phyloP scores from a whole-genome alignment of 2,888 invertebrate genomes.

The Cryptus viduatorius region DNA sequence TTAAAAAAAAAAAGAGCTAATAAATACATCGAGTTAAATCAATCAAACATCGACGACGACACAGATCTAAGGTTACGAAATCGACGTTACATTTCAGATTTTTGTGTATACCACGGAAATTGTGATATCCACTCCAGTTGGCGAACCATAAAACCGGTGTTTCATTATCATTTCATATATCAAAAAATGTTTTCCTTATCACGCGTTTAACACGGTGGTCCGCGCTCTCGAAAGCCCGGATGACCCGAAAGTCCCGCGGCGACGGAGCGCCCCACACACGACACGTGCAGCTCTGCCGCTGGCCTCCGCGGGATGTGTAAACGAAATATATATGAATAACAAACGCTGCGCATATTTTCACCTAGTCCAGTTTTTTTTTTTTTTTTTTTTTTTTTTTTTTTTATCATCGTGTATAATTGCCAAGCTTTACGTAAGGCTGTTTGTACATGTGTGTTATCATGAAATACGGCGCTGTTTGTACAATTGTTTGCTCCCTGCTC shows the following conservation, averaged over 20 bases:
- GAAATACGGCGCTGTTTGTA: conserved; percentile 84
- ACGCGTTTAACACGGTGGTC: conserved; percentile 9
- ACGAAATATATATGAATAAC: conserved; percentile 4
- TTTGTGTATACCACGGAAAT: neutral
- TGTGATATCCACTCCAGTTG: neutral
- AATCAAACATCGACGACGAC: neutral
- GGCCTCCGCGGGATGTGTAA: neutral
- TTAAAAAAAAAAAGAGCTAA: too few relatives aligned
- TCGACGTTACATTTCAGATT: neutral
- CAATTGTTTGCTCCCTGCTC: conserved; percentile 83
- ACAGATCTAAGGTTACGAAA: neutral
- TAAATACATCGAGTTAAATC: too few relatives aligned
- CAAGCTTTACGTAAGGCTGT: conserved; percentile 84
- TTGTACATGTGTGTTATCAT: conserved; percentile 84
- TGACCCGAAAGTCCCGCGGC: conserved; percentile 28
- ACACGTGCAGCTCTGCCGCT: conserved; percentile 33
- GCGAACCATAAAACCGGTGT: neutral
- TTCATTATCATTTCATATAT: neutral
- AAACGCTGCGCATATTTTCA: conserved; percentile 68
- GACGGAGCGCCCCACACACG: neutral
- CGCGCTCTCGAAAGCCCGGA: conserved; percentile 27
- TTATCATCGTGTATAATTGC: conserved; percentile 82
- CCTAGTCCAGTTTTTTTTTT: conserved; percentile 70
- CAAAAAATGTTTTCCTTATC: neutral
- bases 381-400: conserved; percentile 38